Conservation (phyloP, 2,888 invertebrate genomes). For the Chymomyza caudatula region DNA sequence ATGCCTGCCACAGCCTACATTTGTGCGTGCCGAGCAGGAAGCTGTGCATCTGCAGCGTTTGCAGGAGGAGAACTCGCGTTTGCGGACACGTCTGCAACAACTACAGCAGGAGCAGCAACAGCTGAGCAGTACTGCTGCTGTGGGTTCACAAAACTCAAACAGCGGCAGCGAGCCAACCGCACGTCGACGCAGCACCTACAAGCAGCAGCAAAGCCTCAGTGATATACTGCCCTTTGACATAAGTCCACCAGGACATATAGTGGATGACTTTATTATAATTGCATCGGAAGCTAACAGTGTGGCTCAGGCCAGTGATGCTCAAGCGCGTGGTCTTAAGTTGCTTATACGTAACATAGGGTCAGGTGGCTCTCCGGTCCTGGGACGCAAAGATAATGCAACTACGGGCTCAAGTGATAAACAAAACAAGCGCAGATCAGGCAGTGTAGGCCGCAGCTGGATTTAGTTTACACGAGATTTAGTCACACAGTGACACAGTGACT, state of each 20-base stretch:
- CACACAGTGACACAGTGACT: too few relatives aligned
- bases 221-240: constrained; percentile 83
- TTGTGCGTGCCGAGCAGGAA: constrained; percentile 92
- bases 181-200: constrained; percentile 72
- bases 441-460: constrained; percentile 77
- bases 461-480: constrained; percentile 30
- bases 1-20: constrained; percentile 91
- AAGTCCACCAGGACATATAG: constrained; percentile 87
- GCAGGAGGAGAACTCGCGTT: constrained; percentile 89
- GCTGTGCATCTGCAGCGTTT: constrained; percentile 87
- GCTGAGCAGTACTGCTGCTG: constrained; percentile 14
- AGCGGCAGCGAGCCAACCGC: constrained; percentile 33
- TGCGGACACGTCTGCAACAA: constrained; percentile 80
- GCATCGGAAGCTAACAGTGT: constrained; percentile 84
- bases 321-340: constrained; percentile 87
- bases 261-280: constrained; percentile 94
- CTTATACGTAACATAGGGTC: constrained; percentile 89
- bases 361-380: constrained; percentile 88
- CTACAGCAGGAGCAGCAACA: constrained; percentile 66
- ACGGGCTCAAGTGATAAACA: constrained; percentile 50
- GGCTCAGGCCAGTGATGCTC: constrained; percentile 78
- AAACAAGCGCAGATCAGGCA: constrained; percentile 75
- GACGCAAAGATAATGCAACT: constrained; percentile 80
- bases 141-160: constrained; percentile 36
- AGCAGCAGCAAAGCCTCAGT: constrained; percentile 80